Conservation (phyloP, 2,113 vertebrate genomes). For the Petromus typicus region DNA sequence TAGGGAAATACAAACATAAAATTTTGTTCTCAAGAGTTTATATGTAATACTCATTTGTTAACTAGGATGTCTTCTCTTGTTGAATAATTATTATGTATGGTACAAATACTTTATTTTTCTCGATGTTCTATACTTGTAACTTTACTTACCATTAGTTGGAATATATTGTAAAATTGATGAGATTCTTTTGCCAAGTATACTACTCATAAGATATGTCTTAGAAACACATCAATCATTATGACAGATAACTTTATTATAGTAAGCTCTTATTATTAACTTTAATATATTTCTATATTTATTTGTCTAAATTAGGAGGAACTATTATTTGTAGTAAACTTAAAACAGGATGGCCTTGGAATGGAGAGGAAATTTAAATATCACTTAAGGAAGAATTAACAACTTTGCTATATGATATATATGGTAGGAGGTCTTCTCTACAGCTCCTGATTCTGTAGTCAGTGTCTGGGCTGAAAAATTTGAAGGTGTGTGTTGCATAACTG, state of each 20-base stretch:
- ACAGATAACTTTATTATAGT: background rate
- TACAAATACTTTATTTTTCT: background rate
- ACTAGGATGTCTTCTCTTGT: background rate
- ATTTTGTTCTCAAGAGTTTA: background rate
- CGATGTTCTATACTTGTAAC: background rate
- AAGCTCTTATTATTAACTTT: conserved; percentile 32
- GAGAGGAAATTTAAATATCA: background rate
- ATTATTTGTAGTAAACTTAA: conserved; percentile 5
- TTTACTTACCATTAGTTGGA: background rate
- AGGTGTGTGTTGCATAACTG: background rate
- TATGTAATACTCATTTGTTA: background rate
- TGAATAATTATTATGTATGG: background rate
- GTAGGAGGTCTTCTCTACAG: background rate
- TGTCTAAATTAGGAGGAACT: background rate
- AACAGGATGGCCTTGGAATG: background rate
- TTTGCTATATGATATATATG: background rate
- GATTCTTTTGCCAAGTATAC: background rate
- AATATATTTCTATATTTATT: background rate
- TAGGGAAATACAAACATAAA: background rate
- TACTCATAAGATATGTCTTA: background rate
- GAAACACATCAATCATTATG: background rate
- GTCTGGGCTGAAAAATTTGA: background rate
- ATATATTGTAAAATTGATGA: background rate
- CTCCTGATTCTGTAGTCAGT: background rate
- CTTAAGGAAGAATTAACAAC: background rate